These are phyloP conservation scores for Osmerus mordax DNA, from an alignment of 2,113 vertebrate species.

Conservation along the genomic window DNA sequence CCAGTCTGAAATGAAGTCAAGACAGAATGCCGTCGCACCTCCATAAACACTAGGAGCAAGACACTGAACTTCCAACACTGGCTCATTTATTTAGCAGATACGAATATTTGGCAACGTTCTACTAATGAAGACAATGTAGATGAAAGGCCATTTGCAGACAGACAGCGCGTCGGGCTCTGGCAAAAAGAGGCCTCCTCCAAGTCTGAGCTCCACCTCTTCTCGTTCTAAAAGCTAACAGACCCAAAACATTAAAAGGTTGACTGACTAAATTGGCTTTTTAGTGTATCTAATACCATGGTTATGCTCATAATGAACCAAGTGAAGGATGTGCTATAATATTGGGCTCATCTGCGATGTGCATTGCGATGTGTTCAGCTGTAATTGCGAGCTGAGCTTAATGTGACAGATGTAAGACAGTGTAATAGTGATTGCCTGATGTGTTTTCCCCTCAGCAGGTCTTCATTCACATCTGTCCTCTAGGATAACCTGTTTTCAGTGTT, in stretches of 20 bases:
- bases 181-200: conserved; percentile 3
- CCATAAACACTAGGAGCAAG: conserved; percentile 52
- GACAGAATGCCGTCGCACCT: conserved; percentile 37
- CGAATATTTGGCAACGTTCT: conserved; percentile 46
- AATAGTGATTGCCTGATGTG: conserved; percentile 29
- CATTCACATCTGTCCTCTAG: conserved; percentile 1
- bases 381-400: conserved; percentile 21
- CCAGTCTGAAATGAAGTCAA: background rate
- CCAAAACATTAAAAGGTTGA: conserved; percentile 48
- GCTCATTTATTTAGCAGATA: conserved; percentile 55
- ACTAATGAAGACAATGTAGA: conserved; percentile 19
- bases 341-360: conserved; percentile 26
- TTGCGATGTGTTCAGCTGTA: conserved; percentile 15
- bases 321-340: conserved; percentile 22
- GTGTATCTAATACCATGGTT: conserved; percentile 36
- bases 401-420: conserved; percentile 30
- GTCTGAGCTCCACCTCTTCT: conserved; percentile 28
- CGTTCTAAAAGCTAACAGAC: conserved; percentile 36
- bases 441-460: background rate
- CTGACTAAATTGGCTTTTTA: conserved; percentile 41
- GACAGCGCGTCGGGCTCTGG: conserved; percentile 21
- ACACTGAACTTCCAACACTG: conserved; percentile 43
- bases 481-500: background rate
- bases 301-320: conserved; percentile 40
- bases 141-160: conserved; percentile 35